Evolutionary conservation across 2,888 invertebrate genomes (phyloP), one percentile per base, ranked within the genome.

Genomic region (Trichogramma dendrolimi): DNA sequence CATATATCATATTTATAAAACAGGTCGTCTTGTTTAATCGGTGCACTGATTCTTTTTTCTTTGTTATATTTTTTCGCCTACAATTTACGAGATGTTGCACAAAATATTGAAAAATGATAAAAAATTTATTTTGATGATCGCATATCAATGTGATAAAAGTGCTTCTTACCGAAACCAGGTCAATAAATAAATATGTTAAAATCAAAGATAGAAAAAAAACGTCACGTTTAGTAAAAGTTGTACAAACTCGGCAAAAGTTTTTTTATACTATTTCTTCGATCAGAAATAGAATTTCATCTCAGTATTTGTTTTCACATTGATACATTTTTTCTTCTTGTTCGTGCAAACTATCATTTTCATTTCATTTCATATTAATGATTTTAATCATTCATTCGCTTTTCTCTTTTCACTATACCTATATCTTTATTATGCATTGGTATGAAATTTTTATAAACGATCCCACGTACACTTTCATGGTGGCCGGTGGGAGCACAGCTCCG

Each of bases 401-500:
- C 58, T 58, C 43, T 60, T 59, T 61, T 62, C 66, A 43, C 61
- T 69, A 64, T 59, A 55, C 47, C 58, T 68, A 71, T 72, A 68
- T 72, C 69, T 70, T 71, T 72, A 75, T 76, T 78, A 78, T 78
- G 78, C 76, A 75, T 76, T 75, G 73, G 77, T 78, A 78, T 77
- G 77, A 78, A 78, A 77, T 75, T 72, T 72, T 71, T 77, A 75
- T 77, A 77, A 77, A 77, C 76, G 73, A 73, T 74, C 75, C 77
- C 77, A 74, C 74, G 73, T 71, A 73, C 72, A 73, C 73, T 71
- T 69, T 67, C 65, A 68, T 71, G 68, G 72, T 76, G 74, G 73
- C 73, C 74, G 71, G 71, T 73, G 73, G 73, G 75, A 77, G 77
- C 77, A 77, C 77, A 77, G 78, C 78, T 78, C 78, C 77, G 77